Evolutionary conservation across 2,888 invertebrate genomes (phyloP), one percentile per base, ranked within the genome.

Genomic region (Amphimallon solstitiale): DNA sequence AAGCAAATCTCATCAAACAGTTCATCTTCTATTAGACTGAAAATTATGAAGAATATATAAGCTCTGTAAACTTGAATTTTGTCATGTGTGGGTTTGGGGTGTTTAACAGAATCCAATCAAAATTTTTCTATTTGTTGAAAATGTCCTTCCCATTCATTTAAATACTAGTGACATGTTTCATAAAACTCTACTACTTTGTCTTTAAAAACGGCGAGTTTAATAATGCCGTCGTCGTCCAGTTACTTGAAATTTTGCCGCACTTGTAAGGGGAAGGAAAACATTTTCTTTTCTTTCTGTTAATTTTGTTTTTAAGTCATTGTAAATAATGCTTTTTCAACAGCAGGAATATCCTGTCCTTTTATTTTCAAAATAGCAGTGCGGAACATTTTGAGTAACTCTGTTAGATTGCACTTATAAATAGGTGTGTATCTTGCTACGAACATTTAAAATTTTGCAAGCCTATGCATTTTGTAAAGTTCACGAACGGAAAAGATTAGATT

Each of bases 61-160:
- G 7, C 46, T 12, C 46, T 45, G 46, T 14, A 45, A 45, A 10
- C 46, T 45, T 45, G 46, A 45, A 45, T 45, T 10, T 45, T 45
- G 46, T 45, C 5, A 14, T 45, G 46, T 1, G 2, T 45, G 9
- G 46, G 14, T 17, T 17, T 1, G n/a, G n/a, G 14, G 14, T 45
- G 46, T 45, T 45, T 45, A 45, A 45, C 46, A 45, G 14, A 45
- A 45, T 51, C 23, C 51, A 51, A 14, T 23, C n/a, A 19, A 21
- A 51, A 51, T 51, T 51, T 51, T n/a, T 29, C 51, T n/a, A 23
- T 21, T 19, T 51, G 51, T 21, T 29, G 15, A 12, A 51, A 19
- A 51, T 17, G 51, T 29, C 14, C 51, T 51, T 51, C 51, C 51
- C 51, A 51, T 51, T 51, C 51, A n/a, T 51, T 21, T 51, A 51